These are phyloP conservation scores for Chionoecetes opilio DNA, from an alignment of 1,140 invertebrate species.

Conservation along the genomic window DNA sequence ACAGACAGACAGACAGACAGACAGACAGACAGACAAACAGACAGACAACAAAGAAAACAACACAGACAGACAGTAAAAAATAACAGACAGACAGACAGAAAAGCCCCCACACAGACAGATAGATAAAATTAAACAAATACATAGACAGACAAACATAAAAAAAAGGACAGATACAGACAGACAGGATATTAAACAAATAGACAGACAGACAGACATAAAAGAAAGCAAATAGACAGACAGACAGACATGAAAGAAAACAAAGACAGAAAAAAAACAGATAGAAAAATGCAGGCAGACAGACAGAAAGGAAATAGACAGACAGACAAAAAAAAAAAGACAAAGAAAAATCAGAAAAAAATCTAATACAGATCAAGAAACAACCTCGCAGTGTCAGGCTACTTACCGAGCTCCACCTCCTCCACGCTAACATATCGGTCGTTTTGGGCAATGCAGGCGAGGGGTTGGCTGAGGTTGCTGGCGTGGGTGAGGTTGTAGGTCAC, in stretches of 20 bases:
- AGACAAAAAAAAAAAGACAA: background rate
- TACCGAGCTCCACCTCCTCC: constrained; percentile 40
- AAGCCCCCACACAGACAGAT: background rate
- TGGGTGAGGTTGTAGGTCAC: background rate
- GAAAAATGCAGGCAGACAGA: background rate
- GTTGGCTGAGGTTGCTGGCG: background rate
- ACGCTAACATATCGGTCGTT: constrained; percentile 55
- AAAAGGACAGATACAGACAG: too few species aligned
- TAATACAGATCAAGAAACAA: background rate
- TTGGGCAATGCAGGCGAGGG: constrained; percentile 14
- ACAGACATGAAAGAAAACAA: background rate
- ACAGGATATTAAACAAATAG: background rate
- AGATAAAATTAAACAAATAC: background rate
- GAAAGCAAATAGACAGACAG: background rate
- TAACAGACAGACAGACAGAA: too few species aligned
- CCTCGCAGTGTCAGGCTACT: constrained; percentile 13
- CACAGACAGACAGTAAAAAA: background rate
- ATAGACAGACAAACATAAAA: background rate
- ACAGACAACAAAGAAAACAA: background rate
- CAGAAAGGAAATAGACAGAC: background rate
- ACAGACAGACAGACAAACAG: background rate
- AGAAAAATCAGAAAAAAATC: background rate
- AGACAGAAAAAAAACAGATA: background rate
- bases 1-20: background rate
- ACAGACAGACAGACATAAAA: background rate